Conservation (phyloP, 2,113 vertebrate genomes). For the Etia nguti region DNA sequence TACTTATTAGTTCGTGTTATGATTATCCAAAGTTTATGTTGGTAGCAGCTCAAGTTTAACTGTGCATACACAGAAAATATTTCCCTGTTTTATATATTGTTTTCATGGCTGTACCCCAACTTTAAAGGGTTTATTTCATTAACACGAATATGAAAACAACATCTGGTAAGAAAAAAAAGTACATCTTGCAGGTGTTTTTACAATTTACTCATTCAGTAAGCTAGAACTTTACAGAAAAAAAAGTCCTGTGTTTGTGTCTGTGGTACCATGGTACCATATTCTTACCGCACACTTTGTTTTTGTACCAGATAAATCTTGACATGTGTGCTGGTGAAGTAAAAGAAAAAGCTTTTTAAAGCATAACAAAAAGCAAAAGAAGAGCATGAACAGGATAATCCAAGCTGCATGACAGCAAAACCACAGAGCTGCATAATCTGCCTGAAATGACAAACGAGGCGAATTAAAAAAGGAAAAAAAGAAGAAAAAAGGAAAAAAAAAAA, state of each 20-base stretch:
- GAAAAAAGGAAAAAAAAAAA: neutral
- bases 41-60: neutral
- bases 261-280: neutral
- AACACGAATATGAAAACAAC: neutral
- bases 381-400: neutral
- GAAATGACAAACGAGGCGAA: slow-evolving; percentile 4
- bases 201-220: neutral
- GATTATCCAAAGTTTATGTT: neutral
- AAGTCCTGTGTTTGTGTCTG: neutral
- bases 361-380: neutral
- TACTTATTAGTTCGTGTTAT: neutral
- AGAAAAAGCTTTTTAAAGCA: neutral
- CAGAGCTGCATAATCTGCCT: neutral
- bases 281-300: neutral
- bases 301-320: neutral
- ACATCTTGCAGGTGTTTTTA: neutral
- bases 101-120: neutral
- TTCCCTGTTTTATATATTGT: neutral
- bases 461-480: neutral
- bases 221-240: neutral
- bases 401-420: neutral
- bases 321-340: neutral
- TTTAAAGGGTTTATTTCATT: neutral
- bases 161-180: neutral
- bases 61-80: neutral